Conservation (phyloP, 2,888 invertebrate species). For the Mylabris sibirica region DNA sequence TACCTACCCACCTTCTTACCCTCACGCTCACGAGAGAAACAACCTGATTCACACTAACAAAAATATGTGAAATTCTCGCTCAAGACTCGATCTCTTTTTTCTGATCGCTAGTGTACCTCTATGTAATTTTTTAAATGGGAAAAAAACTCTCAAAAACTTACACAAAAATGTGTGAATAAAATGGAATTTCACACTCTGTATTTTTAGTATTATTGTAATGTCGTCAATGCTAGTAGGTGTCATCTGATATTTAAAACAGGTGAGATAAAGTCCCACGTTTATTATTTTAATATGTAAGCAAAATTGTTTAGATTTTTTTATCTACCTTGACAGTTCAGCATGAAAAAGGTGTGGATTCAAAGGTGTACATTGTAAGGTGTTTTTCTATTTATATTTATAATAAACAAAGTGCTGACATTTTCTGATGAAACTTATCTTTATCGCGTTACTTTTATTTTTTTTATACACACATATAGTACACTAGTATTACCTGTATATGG, state of each 20-base stretch:
- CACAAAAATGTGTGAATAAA: too few relatives aligned
- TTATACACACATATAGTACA: neutral
- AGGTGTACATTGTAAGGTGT: slow-evolving; percentile 29
- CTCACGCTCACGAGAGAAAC: too few relatives aligned
- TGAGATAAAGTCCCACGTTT: slow-evolving; percentile 39
- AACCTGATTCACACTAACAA: too few relatives aligned
- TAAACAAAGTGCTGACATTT: slow-evolving; percentile 23
- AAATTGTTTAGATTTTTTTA: slow-evolving; percentile 25
- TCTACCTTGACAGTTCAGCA: slow-evolving; percentile 37
- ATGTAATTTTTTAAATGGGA: too few relatives aligned
- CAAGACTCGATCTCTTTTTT: too few relatives aligned
- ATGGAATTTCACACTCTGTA: neutral
- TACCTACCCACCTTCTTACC: too few relatives aligned
- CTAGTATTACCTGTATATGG: neutral
- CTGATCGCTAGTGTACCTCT: too few relatives aligned
- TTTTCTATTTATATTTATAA: slow-evolving; percentile 30
- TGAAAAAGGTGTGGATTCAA: slow-evolving; percentile 28
- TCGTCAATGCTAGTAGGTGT: slow-evolving; percentile 32
- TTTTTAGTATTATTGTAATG: neutral
- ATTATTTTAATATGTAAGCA: slow-evolving; percentile 38
- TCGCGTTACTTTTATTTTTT: neutral
- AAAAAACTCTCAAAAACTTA: too few relatives aligned
- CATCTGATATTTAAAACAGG: slow-evolving; percentile 43
- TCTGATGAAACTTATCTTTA: slow-evolving; percentile 28
- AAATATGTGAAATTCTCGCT: too few relatives aligned